Evolutionary conservation across 2,113 vertebrate genomes (phyloP).

Genomic region (Galeopterus variegatus): DNA sequence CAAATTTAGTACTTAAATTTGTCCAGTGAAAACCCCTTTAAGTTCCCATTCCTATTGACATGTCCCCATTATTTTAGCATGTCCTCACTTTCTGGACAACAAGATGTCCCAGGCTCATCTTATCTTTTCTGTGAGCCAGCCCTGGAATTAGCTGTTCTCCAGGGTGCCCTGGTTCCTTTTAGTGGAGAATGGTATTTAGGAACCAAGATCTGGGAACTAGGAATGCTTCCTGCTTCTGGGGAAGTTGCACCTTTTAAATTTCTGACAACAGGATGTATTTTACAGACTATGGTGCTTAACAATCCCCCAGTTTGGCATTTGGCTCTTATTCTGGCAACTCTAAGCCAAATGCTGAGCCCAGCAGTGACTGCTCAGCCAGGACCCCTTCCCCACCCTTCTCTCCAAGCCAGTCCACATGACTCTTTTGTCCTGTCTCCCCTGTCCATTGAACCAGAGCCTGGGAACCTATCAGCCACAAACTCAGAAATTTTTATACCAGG

Average conservation of each 20-base stretch:
- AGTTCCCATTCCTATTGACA: not conserved
- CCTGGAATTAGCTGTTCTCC: not conserved
- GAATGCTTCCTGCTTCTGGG: constrained; percentile 19
- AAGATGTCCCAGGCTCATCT: not conserved
- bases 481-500: not conserved
- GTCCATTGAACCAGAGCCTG: not conserved
- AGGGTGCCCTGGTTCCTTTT: not conserved
- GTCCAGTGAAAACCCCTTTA: not conserved
- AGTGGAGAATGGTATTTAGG: constrained; percentile 1
- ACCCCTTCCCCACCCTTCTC: not conserved
- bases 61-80: not conserved
- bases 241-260: not conserved
- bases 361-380: not conserved
- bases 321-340: not conserved
- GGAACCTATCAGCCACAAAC: not conserved
- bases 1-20: not conserved
- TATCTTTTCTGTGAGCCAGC: not conserved
- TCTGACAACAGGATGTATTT: not conserved
- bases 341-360: not conserved
- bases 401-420: fast-evolving
- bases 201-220: not conserved
- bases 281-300: not conserved
- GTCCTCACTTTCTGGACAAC: not conserved
- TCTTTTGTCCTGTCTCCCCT: not conserved
- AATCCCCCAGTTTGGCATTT: not conserved